phyloP scores from a whole-genome alignment of 2,113 vertebrate species.

The Myrmophylax atrothorax region DNA sequence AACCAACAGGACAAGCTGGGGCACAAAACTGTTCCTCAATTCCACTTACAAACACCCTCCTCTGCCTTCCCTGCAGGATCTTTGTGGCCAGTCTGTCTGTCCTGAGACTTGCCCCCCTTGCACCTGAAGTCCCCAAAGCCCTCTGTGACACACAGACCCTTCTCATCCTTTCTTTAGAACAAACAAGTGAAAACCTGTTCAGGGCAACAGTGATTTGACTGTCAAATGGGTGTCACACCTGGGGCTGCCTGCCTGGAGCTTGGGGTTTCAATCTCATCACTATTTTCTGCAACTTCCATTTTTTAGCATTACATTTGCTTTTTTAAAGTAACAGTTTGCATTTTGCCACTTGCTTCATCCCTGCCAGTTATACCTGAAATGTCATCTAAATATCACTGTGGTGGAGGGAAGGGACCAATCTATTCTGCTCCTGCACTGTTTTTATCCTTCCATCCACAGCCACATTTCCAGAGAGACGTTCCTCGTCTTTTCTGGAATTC shows the following conservation, averaged over 20 bases:
- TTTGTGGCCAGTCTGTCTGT: neutral
- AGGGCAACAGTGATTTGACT: neutral
- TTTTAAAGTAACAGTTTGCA: slow-evolving; percentile 44
- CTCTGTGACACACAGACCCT: neutral
- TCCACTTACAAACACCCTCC: neutral
- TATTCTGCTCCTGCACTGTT: neutral
- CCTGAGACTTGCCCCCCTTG: neutral
- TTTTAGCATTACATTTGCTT: slow-evolving; percentile 8
- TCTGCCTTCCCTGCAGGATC: neutral
- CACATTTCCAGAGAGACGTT: neutral
- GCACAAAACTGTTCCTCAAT: neutral
- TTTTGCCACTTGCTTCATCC: slow-evolving; percentile 37
- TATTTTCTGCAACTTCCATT: neutral
- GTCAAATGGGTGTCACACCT: neutral
- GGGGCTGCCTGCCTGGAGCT: neutral
- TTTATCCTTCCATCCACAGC: neutral
- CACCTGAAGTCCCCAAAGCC: neutral
- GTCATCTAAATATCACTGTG: slow-evolving; percentile 39
- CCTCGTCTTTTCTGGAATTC: neutral
- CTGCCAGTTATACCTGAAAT: slow-evolving; percentile 52
- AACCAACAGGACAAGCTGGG: neutral
- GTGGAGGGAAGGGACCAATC: neutral
- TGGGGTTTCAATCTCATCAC: neutral
- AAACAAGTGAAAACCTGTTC: neutral
- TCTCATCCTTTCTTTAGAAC: neutral